Conservation (phyloP, 2,113 vertebrate species). For the Girardinichthys multiradiatus region DNA sequence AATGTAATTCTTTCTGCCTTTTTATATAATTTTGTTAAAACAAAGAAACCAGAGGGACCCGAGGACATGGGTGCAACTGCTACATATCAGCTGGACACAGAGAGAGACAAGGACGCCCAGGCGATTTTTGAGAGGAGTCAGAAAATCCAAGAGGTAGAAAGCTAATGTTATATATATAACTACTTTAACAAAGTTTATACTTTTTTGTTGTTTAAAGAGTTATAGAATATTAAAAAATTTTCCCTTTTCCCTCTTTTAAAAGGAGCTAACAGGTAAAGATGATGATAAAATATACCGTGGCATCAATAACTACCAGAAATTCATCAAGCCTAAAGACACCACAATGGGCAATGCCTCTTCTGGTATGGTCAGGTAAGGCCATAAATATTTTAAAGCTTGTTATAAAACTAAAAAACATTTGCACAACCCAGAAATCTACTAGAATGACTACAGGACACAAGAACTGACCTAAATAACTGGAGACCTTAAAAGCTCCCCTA, state of each 20-base stretch:
- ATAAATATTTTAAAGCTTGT: not conserved
- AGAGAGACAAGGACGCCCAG: conserved; percentile 94
- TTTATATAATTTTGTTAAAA: not conserved
- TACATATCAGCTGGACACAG: conserved; percentile 92
- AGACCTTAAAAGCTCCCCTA: not conserved
- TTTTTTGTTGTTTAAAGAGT: no score
- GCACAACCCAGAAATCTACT: no score
- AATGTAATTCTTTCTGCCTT: not conserved
- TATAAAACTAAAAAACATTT: no score
- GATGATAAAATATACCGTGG: conserved; percentile 98
- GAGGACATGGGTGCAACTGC: conserved; percentile 98
- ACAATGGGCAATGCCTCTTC: conserved; percentile 97
- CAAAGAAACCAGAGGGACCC: conserved; percentile 93
- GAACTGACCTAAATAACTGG: no score
- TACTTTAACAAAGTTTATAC: no score
- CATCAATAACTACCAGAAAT: conserved; percentile 97
- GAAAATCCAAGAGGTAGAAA: conserved; percentile 90
- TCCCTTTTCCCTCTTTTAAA: conserved; percentile 3
- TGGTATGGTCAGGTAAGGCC: conserved; percentile 90
- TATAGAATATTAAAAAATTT: no score
- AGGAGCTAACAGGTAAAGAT: conserved; percentile 92
- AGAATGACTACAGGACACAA: no score
- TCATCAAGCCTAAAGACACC: conserved; percentile 95
- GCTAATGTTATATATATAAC: not conserved
- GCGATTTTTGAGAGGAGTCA: conserved; percentile 98